These are phyloP conservation scores for Eubucco bourcierii DNA, from an alignment of 2,113 vertebrate species.

Conservation along the genomic window DNA sequence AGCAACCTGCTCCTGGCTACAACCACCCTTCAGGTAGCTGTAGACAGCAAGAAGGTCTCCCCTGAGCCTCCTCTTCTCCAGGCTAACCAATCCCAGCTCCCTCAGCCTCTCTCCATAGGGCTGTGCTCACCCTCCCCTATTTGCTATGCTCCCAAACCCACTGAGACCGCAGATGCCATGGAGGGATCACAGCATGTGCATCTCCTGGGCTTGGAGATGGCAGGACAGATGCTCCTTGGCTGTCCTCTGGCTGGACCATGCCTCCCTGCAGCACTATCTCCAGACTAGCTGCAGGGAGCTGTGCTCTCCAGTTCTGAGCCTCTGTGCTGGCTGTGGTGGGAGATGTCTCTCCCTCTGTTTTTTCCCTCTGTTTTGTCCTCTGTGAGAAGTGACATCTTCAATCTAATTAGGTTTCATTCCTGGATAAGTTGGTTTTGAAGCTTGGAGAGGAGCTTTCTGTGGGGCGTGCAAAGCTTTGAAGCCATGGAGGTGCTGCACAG, in stretches of 20 bases:
- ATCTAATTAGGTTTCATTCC: neutral
- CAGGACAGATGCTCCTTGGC: neutral
- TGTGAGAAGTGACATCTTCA: neutral
- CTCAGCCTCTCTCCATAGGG: too few species aligned
- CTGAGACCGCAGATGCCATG: fast-evolving
- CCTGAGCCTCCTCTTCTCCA: too few species aligned
- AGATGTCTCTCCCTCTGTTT: fast-evolving
- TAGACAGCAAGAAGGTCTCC: too few species aligned
- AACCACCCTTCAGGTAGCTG: too few species aligned
- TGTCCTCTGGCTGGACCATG: neutral
- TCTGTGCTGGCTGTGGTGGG: neutral
- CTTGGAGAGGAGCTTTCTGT: neutral
- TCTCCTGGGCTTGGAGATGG: neutral
- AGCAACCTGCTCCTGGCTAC: too few species aligned
- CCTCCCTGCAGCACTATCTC: fast-evolving
- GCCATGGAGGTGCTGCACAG: neutral
- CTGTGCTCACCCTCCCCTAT: neutral
- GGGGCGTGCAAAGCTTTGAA: neutral
- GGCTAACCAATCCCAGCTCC: too few species aligned
- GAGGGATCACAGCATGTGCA: neutral
- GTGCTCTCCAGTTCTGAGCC: neutral
- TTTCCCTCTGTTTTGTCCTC: fast-evolving
- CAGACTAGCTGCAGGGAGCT: fast-evolving
- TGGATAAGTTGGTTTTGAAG: neutral
- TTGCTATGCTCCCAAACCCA: neutral